Conservation (phyloP, 2,113 vertebrate species). For the Manacus vitellinus region DNA sequence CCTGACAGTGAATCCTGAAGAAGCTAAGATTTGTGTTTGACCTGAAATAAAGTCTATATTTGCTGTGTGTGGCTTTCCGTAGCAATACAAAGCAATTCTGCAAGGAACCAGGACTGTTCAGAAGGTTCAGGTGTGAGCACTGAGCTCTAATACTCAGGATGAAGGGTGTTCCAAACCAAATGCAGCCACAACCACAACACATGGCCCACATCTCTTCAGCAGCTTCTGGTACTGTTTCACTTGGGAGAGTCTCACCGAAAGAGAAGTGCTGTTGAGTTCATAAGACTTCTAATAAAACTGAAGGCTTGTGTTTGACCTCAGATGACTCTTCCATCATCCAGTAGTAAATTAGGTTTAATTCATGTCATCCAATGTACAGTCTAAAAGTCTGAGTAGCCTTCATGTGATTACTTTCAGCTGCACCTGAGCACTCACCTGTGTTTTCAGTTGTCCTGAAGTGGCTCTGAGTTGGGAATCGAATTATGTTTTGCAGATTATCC, state of each 20-base stretch:
- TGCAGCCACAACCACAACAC: accelerated
- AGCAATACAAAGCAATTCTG: background rate
- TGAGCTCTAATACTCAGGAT: background rate
- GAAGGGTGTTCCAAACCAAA: background rate
- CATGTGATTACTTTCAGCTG: background rate
- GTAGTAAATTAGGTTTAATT: background rate
- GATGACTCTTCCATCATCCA: background rate
- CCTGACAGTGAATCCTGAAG: background rate
- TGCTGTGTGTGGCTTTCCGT: background rate
- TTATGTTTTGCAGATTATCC: background rate
- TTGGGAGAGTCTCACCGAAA: background rate
- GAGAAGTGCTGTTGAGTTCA: background rate
- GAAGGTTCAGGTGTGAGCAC: background rate
- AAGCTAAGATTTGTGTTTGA: background rate
- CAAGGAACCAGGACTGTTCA: background rate
- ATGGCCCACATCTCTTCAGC: background rate
- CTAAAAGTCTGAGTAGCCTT: background rate
- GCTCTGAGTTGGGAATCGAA: background rate
- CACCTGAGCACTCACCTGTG: background rate
- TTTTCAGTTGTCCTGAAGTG: background rate
- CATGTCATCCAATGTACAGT: accelerated
- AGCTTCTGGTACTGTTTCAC: background rate
- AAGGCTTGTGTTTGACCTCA: background rate
- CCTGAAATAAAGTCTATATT: background rate
- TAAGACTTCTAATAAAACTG: background rate